These are phyloP conservation scores for Sphinx pinastri DNA, from an alignment of 2,888 invertebrate species.

Conservation along the genomic window DNA sequence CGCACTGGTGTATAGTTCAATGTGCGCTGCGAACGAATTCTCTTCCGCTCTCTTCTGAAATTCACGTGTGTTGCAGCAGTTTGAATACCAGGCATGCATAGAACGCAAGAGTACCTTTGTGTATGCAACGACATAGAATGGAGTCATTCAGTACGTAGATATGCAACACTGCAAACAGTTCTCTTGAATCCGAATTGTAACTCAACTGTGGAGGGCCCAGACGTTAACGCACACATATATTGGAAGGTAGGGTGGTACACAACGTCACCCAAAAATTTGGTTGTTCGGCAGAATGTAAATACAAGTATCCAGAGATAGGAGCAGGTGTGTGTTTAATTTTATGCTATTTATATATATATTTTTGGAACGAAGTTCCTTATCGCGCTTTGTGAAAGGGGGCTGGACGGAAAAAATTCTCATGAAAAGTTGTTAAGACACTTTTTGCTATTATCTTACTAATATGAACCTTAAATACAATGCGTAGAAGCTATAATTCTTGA, in stretches of 20 bases:
- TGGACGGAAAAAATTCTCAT: no score
- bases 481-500: no score
- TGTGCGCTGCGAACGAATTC: neutral
- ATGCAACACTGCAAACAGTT: neutral
- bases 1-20: no score
- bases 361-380: no score
- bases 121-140: neutral
- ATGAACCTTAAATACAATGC: no score
- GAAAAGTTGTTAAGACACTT: no score
- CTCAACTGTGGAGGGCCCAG: neutral
- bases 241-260: neutral
- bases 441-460: no score
- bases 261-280: neutral
- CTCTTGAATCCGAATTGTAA: neutral
- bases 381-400: no score
- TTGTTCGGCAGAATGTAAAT: no score
- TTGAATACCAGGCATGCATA: conserved; percentile 8
- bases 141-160: neutral
- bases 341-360: no score
- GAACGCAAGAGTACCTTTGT: neutral
- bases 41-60: conserved; percentile 17
- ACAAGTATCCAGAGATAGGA: no score
- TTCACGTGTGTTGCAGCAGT: neutral
- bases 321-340: no score
- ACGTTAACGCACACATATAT: neutral